Evolutionary conservation across 2,888 invertebrate genomes (phyloP).

Genomic region (Apamea sordens): DNA sequence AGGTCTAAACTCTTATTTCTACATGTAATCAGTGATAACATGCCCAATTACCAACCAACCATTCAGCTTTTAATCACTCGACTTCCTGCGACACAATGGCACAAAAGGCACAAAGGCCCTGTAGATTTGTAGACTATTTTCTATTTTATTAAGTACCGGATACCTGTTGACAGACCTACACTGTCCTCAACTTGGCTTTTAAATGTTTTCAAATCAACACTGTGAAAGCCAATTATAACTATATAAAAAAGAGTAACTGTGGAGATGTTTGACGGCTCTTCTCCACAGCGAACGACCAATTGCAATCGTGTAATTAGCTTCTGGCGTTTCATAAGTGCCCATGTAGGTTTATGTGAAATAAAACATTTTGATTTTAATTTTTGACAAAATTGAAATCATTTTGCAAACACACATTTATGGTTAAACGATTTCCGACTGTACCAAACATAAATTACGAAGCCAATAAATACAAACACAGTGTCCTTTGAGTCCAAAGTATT

Average conservation of each 20-base stretch:
- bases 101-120: neutral
- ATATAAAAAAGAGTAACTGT: neutral
- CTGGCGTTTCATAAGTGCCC: too few species aligned
- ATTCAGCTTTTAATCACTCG: neutral
- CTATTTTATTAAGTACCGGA: neutral
- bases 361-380: too few species aligned
- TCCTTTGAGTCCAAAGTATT: constrained; percentile 34
- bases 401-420: neutral
- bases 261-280: neutral
- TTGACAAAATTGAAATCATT: neutral
- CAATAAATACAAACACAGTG: neutral
- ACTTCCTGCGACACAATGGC: neutral
- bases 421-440: neutral
- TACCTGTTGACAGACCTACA: too few species aligned
- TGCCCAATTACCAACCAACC: too few species aligned
- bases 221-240: neutral
- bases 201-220: too few species aligned
- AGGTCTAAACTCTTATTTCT: neutral
- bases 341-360: too few species aligned
- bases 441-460: neutral
- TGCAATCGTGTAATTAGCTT: neutral
- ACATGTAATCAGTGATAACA: neutral
- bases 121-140: neutral
- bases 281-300: neutral
- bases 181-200: too few species aligned